Evolutionary conservation across 2,797 vertebrate species (phyloP).

Genomic region (Catostomus latipinnis): DNA sequence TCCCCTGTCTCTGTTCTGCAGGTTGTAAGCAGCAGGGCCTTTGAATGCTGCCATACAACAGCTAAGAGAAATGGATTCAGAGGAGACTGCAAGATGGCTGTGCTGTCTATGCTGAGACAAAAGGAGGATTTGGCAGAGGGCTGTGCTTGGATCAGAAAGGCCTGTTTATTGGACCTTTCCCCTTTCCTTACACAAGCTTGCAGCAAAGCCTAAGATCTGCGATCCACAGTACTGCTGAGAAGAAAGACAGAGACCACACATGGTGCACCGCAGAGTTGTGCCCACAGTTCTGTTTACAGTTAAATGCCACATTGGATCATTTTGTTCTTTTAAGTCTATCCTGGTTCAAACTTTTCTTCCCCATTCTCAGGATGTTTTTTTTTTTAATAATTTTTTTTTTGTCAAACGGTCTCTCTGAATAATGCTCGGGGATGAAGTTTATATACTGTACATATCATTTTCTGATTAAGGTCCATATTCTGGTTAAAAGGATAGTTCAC

Average conservation of each 20-base stretch:
- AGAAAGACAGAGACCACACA: slow-evolving; percentile 57
- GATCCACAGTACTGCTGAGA: slow-evolving; percentile 37
- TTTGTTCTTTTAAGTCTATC: slow-evolving; percentile 49
- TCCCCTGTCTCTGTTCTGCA: slow-evolving; percentile 35
- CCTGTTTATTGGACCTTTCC: slow-evolving; percentile 76
- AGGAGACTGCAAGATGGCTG: slow-evolving; percentile 73
- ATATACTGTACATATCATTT: too few species aligned
- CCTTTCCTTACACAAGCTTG: slow-evolving; percentile 60
- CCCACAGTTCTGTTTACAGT: slow-evolving; percentile 55
- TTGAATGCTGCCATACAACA: slow-evolving; percentile 72
- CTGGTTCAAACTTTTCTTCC: slow-evolving; percentile 18
- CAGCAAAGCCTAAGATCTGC: slow-evolving; percentile 26
- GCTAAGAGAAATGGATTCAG: slow-evolving; percentile 70
- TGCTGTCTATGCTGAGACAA: slow-evolving; percentile 76
- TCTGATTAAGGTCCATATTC: too few species aligned
- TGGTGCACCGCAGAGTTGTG: slow-evolving; percentile 41
- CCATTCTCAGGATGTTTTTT: slow-evolving; percentile 29
- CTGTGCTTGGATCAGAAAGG: slow-evolving; percentile 75
- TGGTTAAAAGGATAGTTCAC: too few species aligned
- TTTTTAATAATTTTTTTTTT: slow-evolving; percentile 12
- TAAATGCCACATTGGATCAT: slow-evolving; percentile 42
- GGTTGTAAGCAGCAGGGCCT: slow-evolving; percentile 64
- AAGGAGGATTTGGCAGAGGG: slow-evolving; percentile 76
- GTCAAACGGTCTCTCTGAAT: slow-evolving; percentile 37
- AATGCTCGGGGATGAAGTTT: background rate